Evolutionary conservation across 2,888 invertebrate genomes (phyloP).

Genomic region (Dryadula phaetusa): DNA sequence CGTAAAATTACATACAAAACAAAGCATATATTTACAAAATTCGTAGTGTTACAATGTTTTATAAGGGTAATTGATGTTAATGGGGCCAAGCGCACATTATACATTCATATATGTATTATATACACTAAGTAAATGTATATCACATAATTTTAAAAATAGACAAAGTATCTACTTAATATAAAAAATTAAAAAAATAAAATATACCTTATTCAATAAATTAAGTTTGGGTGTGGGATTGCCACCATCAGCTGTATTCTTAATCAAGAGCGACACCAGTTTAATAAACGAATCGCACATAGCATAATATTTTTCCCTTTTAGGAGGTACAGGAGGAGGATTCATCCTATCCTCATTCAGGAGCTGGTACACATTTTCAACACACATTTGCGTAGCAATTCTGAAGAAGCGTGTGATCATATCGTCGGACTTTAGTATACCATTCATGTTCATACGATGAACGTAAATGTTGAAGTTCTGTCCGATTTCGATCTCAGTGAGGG

Average conservation of each 20-base stretch:
- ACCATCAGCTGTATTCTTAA: conserved; percentile 96
- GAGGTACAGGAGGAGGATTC: conserved; percentile 86
- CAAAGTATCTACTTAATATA: too few relatives aligned
- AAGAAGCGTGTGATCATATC: conserved; percentile 99
- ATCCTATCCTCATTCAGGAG: conserved; percentile 89
- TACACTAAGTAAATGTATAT: too few relatives aligned
- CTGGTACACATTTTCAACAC: conserved; percentile 96
- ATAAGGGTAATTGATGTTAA: too few relatives aligned
- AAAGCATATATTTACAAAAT: too few relatives aligned
- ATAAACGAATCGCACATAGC: conserved; percentile 98
- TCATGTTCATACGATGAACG: conserved; percentile 97
- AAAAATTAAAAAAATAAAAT: too few relatives aligned
- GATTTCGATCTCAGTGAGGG: conserved; percentile 91
- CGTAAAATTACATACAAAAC: too few relatives aligned
- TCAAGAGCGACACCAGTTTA: conserved; percentile 95
- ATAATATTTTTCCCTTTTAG: conserved; percentile 94
- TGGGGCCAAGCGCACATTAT: too few relatives aligned
- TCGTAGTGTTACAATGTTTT: too few relatives aligned
- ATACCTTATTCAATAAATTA: conserved; percentile 96
- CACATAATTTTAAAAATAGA: too few relatives aligned
- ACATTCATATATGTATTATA: too few relatives aligned
- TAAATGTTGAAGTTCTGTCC: conserved; percentile 96
- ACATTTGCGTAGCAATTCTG: conserved; percentile 97
- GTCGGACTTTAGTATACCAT: conserved; percentile 96
- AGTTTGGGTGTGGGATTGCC: conserved; percentile 97